Percentiles rank a stretch among this genome's conserved stretches.
phyloP scores from a whole-genome alignment of 2,113 vertebrate species.

The Cynopterus brachyotis region DNA sequence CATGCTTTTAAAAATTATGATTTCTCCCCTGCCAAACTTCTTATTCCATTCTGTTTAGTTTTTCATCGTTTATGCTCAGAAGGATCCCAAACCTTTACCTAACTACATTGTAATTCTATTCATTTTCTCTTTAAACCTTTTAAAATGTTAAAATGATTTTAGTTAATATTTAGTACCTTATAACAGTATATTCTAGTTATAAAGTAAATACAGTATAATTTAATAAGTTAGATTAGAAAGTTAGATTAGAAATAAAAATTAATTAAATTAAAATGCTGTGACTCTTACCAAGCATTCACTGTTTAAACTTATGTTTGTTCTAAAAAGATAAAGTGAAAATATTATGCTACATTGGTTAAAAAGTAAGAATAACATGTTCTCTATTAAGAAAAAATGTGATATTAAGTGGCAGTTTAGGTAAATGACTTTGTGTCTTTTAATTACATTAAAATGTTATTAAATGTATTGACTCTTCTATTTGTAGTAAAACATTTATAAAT shows the following conservation, averaged over 20 bases:
- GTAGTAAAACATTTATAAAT: constrained; percentile 33
- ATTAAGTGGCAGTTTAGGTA: background rate
- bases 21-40: background rate
- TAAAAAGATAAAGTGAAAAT: constrained; percentile 19
- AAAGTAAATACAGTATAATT: constrained; percentile 39
- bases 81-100: background rate
- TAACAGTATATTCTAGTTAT: background rate
- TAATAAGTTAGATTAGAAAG: constrained; percentile 31
- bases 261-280: background rate
- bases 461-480: background rate
- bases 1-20: background rate
- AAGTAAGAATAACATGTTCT: background rate
- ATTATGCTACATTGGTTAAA: background rate
- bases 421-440: constrained; percentile 45
- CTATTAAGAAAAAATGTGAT: background rate
- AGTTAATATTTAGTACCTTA: background rate
- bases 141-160: background rate
- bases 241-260: constrained; percentile 26
- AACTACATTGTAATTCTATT: background rate
- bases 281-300: background rate
- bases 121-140: constrained; percentile 31
- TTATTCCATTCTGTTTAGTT: constrained; percentile 38
- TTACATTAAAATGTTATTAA: constrained; percentile 38
- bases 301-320: background rate
- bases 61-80: background rate